These are phyloP conservation scores for Mobula birostris DNA, from an alignment of 2,113 vertebrate genomes.

Conservation along the genomic window DNA sequence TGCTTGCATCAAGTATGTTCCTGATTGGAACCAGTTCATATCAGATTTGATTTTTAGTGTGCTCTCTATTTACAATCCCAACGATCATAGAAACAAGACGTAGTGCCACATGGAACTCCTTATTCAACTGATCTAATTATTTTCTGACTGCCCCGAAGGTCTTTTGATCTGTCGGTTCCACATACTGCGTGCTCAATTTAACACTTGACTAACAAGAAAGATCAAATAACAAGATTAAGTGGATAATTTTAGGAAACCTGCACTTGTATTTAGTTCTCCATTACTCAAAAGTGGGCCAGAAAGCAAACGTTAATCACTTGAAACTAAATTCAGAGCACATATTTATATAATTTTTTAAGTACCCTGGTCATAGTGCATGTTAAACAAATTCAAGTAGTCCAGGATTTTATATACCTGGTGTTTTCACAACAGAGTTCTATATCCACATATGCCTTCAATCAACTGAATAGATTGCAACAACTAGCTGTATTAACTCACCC, in stretches of 20 bases:
- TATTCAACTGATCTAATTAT: slow-evolving; percentile 20
- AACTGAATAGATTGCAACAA: slow-evolving; percentile 8
- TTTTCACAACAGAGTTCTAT: neutral
- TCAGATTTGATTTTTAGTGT: neutral
- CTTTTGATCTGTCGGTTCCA: slow-evolving; percentile 33
- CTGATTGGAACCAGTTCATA: neutral
- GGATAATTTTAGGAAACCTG: slow-evolving; percentile 37
- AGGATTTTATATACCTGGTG: neutral
- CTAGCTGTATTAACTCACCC: neutral
- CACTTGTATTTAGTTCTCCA: slow-evolving; percentile 31
- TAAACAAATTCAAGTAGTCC: neutral
- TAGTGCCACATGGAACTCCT: slow-evolving; percentile 36
- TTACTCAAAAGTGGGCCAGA: slow-evolving; percentile 22
- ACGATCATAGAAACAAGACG: neutral
- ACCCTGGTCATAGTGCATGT: slow-evolving; percentile 4
- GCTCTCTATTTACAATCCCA: neutral
- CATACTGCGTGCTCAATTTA: slow-evolving; percentile 34
- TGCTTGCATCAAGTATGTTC: neutral
- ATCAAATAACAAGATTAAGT: slow-evolving; percentile 39
- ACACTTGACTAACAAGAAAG: slow-evolving; percentile 29
- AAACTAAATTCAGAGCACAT: slow-evolving; percentile 28
- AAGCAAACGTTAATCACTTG: slow-evolving; percentile 19
- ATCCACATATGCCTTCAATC: slow-evolving; percentile 33
- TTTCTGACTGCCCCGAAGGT: slow-evolving; percentile 19
- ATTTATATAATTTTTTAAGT: slow-evolving; percentile 24